phyloP scores from a whole-genome alignment of 2,888 invertebrate species.

The Drosophila fulvimacula region DNA sequence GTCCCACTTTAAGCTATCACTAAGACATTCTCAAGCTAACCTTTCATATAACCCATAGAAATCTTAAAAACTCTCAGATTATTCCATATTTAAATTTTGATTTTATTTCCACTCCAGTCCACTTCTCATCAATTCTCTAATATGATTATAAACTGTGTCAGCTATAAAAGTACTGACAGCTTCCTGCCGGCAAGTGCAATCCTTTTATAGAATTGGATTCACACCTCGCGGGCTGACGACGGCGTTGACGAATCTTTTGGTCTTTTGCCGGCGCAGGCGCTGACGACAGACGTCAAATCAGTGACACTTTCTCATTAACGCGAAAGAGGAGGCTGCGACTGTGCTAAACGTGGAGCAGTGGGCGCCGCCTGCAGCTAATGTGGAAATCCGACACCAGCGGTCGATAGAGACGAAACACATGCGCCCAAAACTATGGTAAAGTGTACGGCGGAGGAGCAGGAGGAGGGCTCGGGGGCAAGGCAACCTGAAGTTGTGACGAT shows the following conservation, averaged over 20 bases:
- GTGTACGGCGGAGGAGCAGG: constrained; percentile 7
- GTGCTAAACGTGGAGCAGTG: constrained; percentile 5
- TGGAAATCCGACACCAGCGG: constrained; percentile 52
- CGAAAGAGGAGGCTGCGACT: constrained; percentile 23
- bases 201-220: constrained; percentile 10
- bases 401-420: constrained; percentile 57
- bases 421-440: constrained; percentile 50
- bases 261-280: constrained; percentile 57
- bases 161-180: constrained; percentile 24
- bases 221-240: constrained; percentile 43
- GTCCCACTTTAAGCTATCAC: neutral
- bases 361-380: constrained; percentile 71
- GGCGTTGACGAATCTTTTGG: constrained; percentile 66
- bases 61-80: neutral
- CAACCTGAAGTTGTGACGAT: constrained; percentile 37
- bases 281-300: constrained; percentile 70
- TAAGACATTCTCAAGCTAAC: neutral
- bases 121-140: neutral
- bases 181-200: constrained; percentile 21
- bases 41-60: too few relatives aligned
- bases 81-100: neutral
- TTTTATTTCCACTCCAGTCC: neutral
- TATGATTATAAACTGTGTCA: constrained; percentile 26
- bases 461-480: neutral
- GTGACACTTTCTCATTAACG: constrained; percentile 77